Evolutionary conservation across 2,888 invertebrate species (phyloP).

Genomic region (Chouioia cunea): DNA sequence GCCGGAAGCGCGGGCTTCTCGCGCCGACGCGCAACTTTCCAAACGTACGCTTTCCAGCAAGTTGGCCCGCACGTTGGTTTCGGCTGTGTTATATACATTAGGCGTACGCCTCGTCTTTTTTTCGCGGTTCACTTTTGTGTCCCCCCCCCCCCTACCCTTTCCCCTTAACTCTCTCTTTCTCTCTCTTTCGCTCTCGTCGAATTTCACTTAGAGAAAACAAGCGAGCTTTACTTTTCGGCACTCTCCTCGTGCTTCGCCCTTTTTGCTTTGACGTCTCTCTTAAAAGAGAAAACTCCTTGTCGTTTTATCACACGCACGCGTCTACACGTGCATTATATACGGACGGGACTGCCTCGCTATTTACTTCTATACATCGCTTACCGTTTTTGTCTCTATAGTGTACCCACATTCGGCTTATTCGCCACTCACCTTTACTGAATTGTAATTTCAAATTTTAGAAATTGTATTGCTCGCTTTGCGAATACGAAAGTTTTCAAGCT

Average conservation of each 20-base stretch:
- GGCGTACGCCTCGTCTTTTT: conserved; percentile 26
- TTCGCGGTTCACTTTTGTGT: conserved; percentile 19
- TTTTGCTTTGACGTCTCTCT: background rate
- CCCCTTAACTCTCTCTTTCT: too few species aligned
- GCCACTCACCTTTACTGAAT: conserved; percentile 20
- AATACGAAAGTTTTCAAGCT: background rate
- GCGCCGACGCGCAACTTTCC: conserved; percentile 48
- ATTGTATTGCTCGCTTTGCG: conserved; percentile 1
- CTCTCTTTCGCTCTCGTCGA: conserved; percentile 40
- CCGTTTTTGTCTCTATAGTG: background rate
- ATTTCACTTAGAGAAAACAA: conserved; percentile 47
- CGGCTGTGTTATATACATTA: conserved; percentile 11
- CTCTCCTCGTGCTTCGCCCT: background rate
- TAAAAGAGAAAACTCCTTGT: conserved; percentile 25
- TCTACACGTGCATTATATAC: too few species aligned
- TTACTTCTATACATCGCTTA: background rate
- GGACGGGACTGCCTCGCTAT: background rate
- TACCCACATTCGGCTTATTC: conserved; percentile 5
- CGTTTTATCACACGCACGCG: too few species aligned
- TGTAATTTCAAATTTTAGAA: conserved; percentile 29
- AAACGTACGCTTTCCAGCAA: conserved; percentile 50
- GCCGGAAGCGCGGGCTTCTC: conserved; percentile 33
- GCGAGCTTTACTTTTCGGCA: conserved; percentile 27
- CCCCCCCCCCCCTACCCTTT: too few species aligned
- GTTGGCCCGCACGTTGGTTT: conserved; percentile 36